Percentiles rank a stretch among this genome's conserved stretches.
Evolutionary conservation across 2,113 vertebrate genomes (phyloP).

Genomic region (Triplophysa siluroides): DNA sequence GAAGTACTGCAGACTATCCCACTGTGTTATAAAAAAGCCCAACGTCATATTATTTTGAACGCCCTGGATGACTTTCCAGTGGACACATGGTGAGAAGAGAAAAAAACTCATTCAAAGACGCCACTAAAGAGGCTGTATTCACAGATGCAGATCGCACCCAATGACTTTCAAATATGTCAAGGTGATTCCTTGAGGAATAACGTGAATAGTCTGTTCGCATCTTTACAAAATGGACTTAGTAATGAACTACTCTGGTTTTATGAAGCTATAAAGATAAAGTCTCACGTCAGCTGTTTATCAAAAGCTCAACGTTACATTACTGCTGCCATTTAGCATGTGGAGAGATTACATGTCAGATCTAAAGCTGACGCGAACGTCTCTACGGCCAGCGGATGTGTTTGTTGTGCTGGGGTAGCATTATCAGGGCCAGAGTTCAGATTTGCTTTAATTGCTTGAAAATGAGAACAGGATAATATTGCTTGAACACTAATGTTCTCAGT

Average conservation of each 20-base stretch:
- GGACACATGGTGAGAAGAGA: neutral
- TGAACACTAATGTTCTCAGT: neutral
- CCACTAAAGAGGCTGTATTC: slow-evolving; percentile 5
- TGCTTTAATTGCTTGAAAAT: slow-evolving; percentile 25
- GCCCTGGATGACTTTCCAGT: neutral
- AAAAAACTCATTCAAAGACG: slow-evolving; percentile 7
- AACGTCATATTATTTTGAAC: neutral
- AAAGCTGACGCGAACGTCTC: neutral
- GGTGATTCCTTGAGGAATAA: slow-evolving; percentile 12
- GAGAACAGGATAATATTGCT: slow-evolving; percentile 4
- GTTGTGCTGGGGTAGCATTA: slow-evolving; percentile 26
- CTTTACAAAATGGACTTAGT: slow-evolving; percentile 17
- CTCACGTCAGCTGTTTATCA: slow-evolving; percentile 17
- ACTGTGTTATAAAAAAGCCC: neutral
- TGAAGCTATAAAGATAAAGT: slow-evolving; percentile 9
- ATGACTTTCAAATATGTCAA: slow-evolving; percentile 4
- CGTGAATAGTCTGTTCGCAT: neutral
- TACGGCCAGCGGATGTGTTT: neutral
- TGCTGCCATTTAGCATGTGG: neutral
- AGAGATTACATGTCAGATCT: slow-evolving; percentile 18
- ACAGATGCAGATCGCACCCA: slow-evolving; percentile 9
- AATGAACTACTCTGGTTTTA: neutral
- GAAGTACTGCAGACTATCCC: neutral
- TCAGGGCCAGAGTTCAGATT: slow-evolving; percentile 35
- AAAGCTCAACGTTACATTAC: neutral